Conservation (phyloP, 2,888 invertebrate species). For the Drosophila anomelani region DNA sequence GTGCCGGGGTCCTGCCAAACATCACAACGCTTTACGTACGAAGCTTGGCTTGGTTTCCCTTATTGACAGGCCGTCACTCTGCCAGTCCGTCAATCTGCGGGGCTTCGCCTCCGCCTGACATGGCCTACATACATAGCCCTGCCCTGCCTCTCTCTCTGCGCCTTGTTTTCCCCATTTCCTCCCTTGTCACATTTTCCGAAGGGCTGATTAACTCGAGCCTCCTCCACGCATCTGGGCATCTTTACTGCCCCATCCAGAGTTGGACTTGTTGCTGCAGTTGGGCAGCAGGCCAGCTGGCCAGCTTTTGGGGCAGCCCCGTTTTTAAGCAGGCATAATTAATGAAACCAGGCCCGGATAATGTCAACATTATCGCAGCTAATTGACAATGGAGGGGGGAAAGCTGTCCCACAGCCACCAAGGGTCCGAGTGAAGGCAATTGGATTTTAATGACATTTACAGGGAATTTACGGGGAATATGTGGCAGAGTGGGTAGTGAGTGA, state of each 20-base stretch:
- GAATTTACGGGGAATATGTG: neutral
- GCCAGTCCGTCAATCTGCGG: slow-evolving; percentile 36
- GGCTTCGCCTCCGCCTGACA: slow-evolving; percentile 26
- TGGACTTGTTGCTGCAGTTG: slow-evolving; percentile 43
- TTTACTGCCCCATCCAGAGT: neutral
- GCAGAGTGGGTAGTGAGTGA: too few species aligned
- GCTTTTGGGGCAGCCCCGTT: slow-evolving; percentile 11
- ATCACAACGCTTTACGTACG: slow-evolving; percentile 46
- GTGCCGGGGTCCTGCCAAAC: slow-evolving; percentile 31
- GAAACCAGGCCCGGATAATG: slow-evolving; percentile 37
- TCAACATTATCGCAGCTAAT: slow-evolving; percentile 50
- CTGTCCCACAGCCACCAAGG: neutral
- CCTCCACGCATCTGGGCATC: slow-evolving; percentile 9
- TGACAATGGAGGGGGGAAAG: slow-evolving; percentile 15
- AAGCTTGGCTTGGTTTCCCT: slow-evolving; percentile 25
- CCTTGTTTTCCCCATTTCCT: neutral
- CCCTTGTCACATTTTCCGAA: neutral
- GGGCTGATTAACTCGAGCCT: slow-evolving; percentile 37
- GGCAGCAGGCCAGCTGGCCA: neutral
- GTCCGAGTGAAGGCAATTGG: neutral
- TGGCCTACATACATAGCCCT: slow-evolving; percentile 10
- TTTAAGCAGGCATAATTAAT: slow-evolving; percentile 46
- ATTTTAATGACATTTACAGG: slow-evolving; percentile 14
- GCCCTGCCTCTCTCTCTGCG: neutral
- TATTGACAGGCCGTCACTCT: slow-evolving; percentile 50